Evolutionary conservation across 2,797 vertebrate species (phyloP).

Genomic region (Peromyscus attwateri): DNA sequence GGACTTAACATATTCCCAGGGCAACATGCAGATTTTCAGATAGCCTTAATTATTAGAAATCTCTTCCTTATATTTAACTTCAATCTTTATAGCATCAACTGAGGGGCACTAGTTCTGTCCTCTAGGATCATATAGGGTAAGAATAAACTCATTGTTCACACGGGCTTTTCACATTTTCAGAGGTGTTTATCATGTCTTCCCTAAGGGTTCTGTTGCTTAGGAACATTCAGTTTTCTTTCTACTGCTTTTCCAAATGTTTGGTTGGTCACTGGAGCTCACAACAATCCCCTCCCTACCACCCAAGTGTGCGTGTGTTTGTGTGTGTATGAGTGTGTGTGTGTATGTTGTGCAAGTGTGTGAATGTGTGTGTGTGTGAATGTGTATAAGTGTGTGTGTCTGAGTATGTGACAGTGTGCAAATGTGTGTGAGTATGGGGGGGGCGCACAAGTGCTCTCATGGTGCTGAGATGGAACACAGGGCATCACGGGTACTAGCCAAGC

Average conservation of each 20-base stretch:
- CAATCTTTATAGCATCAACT: background rate
- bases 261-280: background rate
- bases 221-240: background rate
- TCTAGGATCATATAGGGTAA: background rate
- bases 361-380: no score
- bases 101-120: background rate
- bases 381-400: background rate
- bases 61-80: slow-evolving; percentile 4
- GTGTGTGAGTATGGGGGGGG: background rate
- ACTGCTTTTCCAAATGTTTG: background rate
- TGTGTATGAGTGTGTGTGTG: background rate
- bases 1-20: background rate
- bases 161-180: background rate
- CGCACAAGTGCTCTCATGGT: rapidly evolving
- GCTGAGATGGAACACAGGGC: no score
- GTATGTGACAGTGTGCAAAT: background rate
- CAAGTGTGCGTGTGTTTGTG: background rate
- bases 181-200: background rate
- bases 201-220: background rate
- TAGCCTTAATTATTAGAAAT: slow-evolving; percentile 34
- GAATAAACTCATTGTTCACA: background rate
- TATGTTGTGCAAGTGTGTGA: background rate
- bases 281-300: background rate
- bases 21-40: background rate
- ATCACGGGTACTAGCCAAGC: background rate